A percentile compares a stretch with the other conserved stretches of the same genome.
Conservation (phyloP, 2,113 vertebrate species). For the Accipiter virgatus region DNA sequence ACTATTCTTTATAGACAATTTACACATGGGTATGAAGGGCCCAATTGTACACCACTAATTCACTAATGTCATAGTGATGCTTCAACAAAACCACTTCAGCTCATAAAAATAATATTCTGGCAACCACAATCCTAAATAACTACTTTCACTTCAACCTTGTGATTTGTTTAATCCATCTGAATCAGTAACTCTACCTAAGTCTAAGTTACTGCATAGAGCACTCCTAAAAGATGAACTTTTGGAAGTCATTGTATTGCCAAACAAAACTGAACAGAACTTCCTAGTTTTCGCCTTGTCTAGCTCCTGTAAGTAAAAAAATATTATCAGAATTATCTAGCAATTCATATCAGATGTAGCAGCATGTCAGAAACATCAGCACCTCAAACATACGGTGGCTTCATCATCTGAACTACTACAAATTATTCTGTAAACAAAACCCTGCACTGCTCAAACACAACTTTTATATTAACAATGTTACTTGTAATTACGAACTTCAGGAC, state of each 20-base stretch:
- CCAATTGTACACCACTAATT: neutral
- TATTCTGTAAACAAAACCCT: neutral
- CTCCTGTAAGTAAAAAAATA: neutral
- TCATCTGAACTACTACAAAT: neutral
- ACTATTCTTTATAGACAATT: neutral
- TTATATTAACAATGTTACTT: neutral
- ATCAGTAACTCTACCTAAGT: neutral
- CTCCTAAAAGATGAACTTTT: neutral
- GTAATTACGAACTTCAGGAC: neutral
- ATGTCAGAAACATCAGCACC: neutral
- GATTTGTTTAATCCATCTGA: neutral
- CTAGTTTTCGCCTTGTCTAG: neutral
- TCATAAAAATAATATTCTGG: neutral
- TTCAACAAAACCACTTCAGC: constrained; percentile 4
- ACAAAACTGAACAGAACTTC: neutral
- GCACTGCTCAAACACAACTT: neutral
- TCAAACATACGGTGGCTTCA: neutral
- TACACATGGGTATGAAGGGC: neutral
- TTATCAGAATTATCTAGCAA: neutral
- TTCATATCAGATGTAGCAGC: neutral
- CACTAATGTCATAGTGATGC: neutral
- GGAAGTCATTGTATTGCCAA: fast-evolving
- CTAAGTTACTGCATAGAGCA: neutral
- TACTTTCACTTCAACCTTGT: neutral
- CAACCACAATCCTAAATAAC: neutral